These are phyloP conservation scores for Ceramica pisi DNA, from an alignment of 2,888 invertebrate species.

Conservation along the genomic window DNA sequence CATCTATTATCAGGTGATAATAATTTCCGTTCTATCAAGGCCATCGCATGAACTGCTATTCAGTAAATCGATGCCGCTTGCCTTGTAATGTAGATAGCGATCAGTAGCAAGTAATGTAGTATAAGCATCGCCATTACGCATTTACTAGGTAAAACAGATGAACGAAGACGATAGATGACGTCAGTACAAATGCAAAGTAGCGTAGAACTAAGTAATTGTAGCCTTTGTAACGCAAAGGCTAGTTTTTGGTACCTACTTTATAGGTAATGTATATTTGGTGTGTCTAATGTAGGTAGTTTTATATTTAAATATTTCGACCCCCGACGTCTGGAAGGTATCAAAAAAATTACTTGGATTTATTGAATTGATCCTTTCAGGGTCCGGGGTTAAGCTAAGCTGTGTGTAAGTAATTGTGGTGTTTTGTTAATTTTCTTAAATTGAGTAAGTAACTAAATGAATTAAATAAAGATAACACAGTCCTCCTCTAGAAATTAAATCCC, in stretches of 20 bases:
- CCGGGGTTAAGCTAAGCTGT: neutral
- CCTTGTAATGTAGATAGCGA: conserved; percentile 62
- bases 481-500: neutral
- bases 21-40: conserved; percentile 86
- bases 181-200: conserved; percentile 17
- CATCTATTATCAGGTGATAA: conserved; percentile 90
- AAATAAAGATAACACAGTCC: neutral
- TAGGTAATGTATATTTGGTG: neutral
- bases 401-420: neutral
- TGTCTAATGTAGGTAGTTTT: conserved; percentile 14
- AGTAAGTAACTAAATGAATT: neutral
- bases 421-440: neutral
- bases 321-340: neutral
- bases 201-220: conserved; percentile 22
- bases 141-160: conserved; percentile 11
- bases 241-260: neutral
- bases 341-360: neutral
- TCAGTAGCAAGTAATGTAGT: conserved; percentile 48
- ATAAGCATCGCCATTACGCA: conserved; percentile 23
- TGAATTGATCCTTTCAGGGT: conserved; percentile 7
- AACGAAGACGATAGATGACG: neutral
- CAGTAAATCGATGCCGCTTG: conserved; percentile 72
- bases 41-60: conserved; percentile 85
- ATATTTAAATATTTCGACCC: neutral
- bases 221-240: conserved; percentile 12